Conservation (phyloP, 2,797 vertebrate genomes). For the Linurgus olivaceus region DNA sequence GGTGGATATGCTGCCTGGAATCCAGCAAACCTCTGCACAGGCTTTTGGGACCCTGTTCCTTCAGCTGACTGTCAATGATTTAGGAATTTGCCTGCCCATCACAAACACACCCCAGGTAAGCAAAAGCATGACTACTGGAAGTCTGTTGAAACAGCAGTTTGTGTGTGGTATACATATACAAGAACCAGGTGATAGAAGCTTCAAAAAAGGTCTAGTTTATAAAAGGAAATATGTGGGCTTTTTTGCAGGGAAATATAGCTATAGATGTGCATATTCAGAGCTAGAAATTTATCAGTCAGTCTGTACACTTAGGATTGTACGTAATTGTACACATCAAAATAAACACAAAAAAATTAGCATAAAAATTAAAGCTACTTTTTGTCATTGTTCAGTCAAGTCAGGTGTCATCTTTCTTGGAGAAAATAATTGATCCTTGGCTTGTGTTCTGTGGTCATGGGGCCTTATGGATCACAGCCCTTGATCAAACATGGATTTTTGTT, state of each 20-base stretch:
- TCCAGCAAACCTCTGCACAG: conserved; percentile 96
- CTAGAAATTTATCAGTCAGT: neutral
- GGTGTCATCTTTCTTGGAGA: neutral
- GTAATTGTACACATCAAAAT: neutral
- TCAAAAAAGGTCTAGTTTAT: neutral
- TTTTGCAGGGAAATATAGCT: neutral
- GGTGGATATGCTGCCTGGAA: conserved; percentile 96
- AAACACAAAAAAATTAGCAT: neutral
- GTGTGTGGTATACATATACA: rapidly evolving
- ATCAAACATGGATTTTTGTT: neutral
- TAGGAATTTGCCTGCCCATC: conserved; percentile 97
- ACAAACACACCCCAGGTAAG: conserved; percentile 83
- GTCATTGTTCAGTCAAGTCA: neutral
- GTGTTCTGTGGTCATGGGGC: neutral
- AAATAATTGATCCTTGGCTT: neutral
- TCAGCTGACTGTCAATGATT: conserved; percentile 95
- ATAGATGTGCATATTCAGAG: neutral
- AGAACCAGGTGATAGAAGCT: neutral
- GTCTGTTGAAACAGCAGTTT: neutral
- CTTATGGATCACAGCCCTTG: neutral
- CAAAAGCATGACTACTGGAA: rapidly evolving
- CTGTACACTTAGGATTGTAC: neutral
- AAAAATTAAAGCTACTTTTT: neutral
- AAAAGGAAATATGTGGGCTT: neutral
- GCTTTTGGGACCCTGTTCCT: conserved; percentile 98